Evolutionary conservation across 1,140 invertebrate genomes (phyloP).

Genomic region (Glossosoma conforme): DNA sequence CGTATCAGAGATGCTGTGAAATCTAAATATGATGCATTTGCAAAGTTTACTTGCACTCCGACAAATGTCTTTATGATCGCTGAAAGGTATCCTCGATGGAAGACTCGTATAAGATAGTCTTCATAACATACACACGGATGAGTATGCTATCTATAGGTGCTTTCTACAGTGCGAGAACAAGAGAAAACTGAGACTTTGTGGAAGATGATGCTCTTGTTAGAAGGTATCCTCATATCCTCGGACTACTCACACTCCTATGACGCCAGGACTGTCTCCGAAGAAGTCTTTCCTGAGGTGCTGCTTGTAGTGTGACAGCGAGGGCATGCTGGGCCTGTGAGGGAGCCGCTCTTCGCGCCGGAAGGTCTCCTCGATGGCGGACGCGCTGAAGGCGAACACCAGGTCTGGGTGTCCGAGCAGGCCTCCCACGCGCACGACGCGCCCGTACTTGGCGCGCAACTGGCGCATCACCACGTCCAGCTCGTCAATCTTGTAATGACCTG

Average conservation of each 20-base stretch:
- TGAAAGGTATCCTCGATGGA: too few species aligned
- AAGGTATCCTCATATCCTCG: too few species aligned
- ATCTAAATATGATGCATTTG: too few species aligned
- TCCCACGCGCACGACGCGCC: slow-evolving; percentile 67
- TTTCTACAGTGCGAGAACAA: too few species aligned
- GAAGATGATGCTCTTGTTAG: too few species aligned
- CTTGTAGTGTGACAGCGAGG: slow-evolving; percentile 73
- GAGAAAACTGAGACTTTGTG: too few species aligned
- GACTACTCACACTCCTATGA: slow-evolving; percentile 71
- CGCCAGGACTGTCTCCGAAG: slow-evolving; percentile 65
- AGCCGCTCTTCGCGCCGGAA: slow-evolving; percentile 70
- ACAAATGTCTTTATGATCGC: too few species aligned
- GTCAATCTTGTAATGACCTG: slow-evolving; percentile 61
- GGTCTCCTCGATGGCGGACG: slow-evolving; percentile 69
- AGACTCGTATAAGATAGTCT: too few species aligned
- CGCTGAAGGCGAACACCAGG: slow-evolving; percentile 72
- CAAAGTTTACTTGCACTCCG: too few species aligned
- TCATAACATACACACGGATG: too few species aligned
- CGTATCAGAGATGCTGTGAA: too few species aligned
- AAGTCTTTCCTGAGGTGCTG: slow-evolving; percentile 67
- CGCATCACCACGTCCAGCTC: slow-evolving; percentile 62
- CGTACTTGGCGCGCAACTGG: slow-evolving; percentile 55
- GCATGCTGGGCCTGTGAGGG: slow-evolving; percentile 73
- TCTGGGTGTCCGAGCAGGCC: slow-evolving; percentile 72
- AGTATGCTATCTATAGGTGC: too few species aligned